Base-by-base conservation (phyloP, 2,888 invertebrate genomes). In the Sipha maydis region DNA sequence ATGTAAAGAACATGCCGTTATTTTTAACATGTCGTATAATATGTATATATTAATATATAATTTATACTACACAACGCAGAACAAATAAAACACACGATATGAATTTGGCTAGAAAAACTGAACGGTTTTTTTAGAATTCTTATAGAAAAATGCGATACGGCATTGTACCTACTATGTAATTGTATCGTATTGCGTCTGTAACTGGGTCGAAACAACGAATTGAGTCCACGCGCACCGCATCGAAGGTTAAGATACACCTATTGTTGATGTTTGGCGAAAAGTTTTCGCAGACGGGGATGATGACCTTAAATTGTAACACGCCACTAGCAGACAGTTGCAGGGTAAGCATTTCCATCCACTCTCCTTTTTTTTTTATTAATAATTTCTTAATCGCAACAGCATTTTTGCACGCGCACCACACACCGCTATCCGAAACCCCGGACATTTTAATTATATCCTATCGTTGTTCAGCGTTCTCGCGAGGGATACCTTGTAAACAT, bases 381-480 rank as follows among this genome's bases (percentile, higher is more conserved):
- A n/a, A n/a, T 48, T 77, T 77, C 21, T 77, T 77, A 77, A 56
- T 79, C 31, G 34, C 31, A 79, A 34, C 31, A 56, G 56, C 34
- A 79, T 31, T 56, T 79, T 79, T 25, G 56, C 28, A 31, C n/a
- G 41, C 67, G 34, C 17, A 5, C 8, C 19, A 41, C 25, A 48
- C 31, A 28, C 67, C 8, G 34, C 28, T 71, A 14, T 28, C 31
- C 48, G 31, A 21, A 69, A 41, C 41, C 5, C 41, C 9, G 41
- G 28, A 69, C 28, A 28, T 41, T 56, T 4, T 14, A 8, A 14
- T 56, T 41, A 31, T 48, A 83, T 71, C 21, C n/a, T n/a, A n/a
- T n/a, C n/a, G n/a, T n/a, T n/a, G 71, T 71, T 48, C 69, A 48
- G 48, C 69, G 48, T 41, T 3, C 41, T 41, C 41, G 7, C 41